Conservation (phyloP, 2,113 vertebrate genomes). For the Bettongia penicillata region DNA sequence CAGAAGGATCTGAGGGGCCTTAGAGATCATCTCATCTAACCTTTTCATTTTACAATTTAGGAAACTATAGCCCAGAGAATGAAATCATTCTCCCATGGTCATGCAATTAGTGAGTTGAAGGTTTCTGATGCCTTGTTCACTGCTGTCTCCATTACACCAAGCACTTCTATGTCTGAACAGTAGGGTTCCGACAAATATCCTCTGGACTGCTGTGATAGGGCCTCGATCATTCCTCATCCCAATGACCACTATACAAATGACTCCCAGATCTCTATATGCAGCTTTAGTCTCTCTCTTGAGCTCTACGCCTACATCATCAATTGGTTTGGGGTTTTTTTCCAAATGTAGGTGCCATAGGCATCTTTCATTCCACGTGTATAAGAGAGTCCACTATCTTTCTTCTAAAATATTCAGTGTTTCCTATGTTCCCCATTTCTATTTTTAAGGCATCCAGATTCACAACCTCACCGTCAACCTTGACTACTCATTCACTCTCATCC, state of each 20-base stretch:
- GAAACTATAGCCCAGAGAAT: neutral
- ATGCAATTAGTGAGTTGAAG: neutral
- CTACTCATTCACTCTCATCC: neutral
- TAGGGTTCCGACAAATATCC: neutral
- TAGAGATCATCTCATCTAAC: neutral
- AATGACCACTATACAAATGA: neutral
- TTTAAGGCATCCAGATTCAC: neutral
- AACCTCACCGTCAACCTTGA: neutral
- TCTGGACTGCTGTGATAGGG: neutral
- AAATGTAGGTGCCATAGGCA: neutral
- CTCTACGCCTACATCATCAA: neutral
- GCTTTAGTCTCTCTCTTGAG: neutral
- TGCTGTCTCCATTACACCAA: neutral
- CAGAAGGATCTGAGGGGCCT: neutral
- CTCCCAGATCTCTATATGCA: neutral
- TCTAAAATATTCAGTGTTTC: neutral
- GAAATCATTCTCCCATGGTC: neutral
- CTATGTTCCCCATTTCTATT: neutral
- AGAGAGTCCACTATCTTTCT: neutral
- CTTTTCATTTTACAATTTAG: neutral
- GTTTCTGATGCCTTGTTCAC: neutral
- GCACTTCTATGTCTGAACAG: neutral
- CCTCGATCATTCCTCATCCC: neutral
- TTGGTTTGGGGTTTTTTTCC: neutral
- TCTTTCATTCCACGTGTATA: neutral